Conservation (phyloP, 2,888 invertebrate genomes). For the Dryobotodes eremita region DNA sequence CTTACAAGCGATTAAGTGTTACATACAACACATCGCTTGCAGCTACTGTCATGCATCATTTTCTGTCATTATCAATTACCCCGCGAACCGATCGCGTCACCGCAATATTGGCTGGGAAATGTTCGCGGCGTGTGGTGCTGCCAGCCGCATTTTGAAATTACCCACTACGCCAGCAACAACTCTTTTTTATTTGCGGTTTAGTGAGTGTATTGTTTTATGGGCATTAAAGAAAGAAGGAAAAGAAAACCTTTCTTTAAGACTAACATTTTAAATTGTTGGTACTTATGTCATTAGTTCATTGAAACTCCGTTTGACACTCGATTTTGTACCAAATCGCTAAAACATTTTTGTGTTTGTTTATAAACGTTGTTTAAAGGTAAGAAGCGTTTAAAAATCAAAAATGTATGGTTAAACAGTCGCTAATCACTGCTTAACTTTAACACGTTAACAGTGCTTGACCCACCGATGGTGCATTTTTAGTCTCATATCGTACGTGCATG, state of each 20-base stretch:
- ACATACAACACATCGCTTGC: slow-evolving; percentile 82
- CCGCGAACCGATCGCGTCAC: slow-evolving; percentile 78
- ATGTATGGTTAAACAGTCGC: too few species aligned
- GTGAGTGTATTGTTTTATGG: slow-evolving; percentile 34
- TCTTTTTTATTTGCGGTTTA: slow-evolving; percentile 57
- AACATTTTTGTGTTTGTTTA: neutral
- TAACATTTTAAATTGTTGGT: neutral
- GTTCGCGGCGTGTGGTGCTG: slow-evolving; percentile 76
- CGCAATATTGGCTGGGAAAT: slow-evolving; percentile 78
- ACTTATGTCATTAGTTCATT: neutral
- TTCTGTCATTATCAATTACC: slow-evolving; percentile 89
- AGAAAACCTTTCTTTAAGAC: neutral
- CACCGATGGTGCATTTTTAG: too few species aligned
- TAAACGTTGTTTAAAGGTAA: too few species aligned
- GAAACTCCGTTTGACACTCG: neutral
- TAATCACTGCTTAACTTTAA: too few species aligned
- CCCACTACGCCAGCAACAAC: slow-evolving; percentile 60
- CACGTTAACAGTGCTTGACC: too few species aligned
- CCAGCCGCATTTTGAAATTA: slow-evolving; percentile 72
- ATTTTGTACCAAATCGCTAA: neutral
- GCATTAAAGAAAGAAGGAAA: neutral
- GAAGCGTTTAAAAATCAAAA: too few species aligned
- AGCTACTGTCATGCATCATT: slow-evolving; percentile 89
- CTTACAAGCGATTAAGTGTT: slow-evolving; percentile 78
- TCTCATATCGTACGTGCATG: too few species aligned